Evolutionary conservation across 2,113 vertebrate species (phyloP).

Genomic region (Fukomys damarensis): DNA sequence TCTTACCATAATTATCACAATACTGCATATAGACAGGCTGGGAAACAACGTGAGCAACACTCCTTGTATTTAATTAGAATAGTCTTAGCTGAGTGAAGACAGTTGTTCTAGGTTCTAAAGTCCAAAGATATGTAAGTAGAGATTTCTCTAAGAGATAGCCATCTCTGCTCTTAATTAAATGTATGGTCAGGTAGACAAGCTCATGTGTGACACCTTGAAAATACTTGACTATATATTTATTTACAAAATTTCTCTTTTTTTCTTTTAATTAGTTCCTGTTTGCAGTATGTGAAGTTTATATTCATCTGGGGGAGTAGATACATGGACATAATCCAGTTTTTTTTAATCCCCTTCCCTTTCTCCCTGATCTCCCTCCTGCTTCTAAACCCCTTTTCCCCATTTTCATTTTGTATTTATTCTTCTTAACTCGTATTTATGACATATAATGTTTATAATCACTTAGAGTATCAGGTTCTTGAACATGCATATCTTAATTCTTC

Average conservation of each 20-base stretch:
- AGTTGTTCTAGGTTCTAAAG: not conserved
- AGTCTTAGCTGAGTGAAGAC: not conserved
- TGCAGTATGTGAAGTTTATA: not conserved
- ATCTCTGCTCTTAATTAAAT: not conserved
- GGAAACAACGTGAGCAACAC: not conserved
- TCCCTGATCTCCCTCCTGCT: no score
- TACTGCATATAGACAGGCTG: not conserved
- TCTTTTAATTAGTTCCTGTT: not conserved
- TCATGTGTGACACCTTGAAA: not conserved
- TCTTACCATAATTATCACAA: not conserved
- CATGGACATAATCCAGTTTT: not conserved
- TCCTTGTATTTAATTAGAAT: conserved; percentile 4
- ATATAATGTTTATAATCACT: not conserved
- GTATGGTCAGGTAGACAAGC: not conserved
- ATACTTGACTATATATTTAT: not conserved
- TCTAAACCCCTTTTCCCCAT: not conserved
- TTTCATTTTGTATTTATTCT: not conserved
- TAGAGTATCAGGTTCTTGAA: not conserved
- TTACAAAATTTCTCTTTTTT: not conserved
- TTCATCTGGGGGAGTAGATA: not conserved
- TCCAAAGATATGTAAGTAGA: not conserved
- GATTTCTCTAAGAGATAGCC: not conserved
- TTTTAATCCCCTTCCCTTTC: not conserved
- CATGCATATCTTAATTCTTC: not conserved
- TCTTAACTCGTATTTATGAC: not conserved